Conservation (phyloP, 2,113 vertebrate species). For the Lampris megalopsis region DNA sequence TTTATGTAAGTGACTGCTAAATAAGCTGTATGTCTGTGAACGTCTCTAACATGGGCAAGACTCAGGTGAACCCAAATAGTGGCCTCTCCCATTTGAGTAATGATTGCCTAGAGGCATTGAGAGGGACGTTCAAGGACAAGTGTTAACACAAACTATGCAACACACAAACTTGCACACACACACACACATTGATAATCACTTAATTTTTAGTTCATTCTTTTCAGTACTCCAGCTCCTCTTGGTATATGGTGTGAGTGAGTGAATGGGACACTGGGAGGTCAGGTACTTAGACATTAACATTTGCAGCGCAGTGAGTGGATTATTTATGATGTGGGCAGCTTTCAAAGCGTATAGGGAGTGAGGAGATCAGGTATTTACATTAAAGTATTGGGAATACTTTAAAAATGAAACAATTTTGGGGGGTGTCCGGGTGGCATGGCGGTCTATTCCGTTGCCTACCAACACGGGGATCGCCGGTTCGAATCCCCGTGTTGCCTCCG, state of each 20-base stretch:
- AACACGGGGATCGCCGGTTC: too few relatives aligned
- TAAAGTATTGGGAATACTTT: too few relatives aligned
- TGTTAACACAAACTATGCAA: neutral
- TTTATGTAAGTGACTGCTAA: too few relatives aligned
- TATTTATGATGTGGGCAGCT: conserved; percentile 50
- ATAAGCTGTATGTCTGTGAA: too few relatives aligned
- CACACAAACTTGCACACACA: neutral
- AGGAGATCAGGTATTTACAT: too few relatives aligned
- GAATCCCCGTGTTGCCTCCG: too few relatives aligned
- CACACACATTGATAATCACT: neutral
- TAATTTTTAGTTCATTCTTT: too few relatives aligned
- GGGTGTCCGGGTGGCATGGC: too few relatives aligned
- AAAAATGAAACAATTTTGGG: too few relatives aligned
- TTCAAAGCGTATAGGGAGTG: conserved; percentile 24
- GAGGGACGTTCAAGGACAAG: neutral
- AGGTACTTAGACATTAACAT: conserved; percentile 19
- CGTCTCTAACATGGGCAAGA: neutral
- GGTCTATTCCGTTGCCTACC: too few relatives aligned
- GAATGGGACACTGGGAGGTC: conserved; percentile 30
- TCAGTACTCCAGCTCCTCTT: too few relatives aligned
- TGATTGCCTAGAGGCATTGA: neutral
- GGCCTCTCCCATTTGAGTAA: neutral
- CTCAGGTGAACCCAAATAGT: neutral
- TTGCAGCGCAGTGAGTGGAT: conserved; percentile 26
- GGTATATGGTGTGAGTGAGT: conserved; percentile 9